Evolutionary conservation across 2,888 invertebrate species (phyloP).

Genomic region (Latrodectus hesperus): DNA sequence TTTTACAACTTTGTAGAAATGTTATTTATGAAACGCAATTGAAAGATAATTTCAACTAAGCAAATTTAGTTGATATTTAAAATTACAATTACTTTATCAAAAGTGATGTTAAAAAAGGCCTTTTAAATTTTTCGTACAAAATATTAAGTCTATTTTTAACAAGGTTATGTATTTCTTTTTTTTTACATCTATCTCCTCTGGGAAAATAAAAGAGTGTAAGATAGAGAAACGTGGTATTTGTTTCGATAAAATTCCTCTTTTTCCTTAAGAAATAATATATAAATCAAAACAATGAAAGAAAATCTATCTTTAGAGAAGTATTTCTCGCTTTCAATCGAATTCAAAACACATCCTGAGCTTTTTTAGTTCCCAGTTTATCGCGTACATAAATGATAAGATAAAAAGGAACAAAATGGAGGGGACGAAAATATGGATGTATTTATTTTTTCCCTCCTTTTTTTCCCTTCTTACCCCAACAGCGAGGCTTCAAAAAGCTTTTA

Average conservation of each 20-base stretch:
- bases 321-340: constrained; percentile 66
- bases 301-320: constrained; percentile 47
- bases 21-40: no score
- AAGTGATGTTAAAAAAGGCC: no score
- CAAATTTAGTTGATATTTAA: no score
- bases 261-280: background rate
- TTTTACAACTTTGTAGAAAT: no score
- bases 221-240: constrained; percentile 30
- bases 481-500: constrained; percentile 61
- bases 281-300: constrained; percentile 30
- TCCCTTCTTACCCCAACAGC: background rate
- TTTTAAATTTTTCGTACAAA: no score
- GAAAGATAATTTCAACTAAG: no score
- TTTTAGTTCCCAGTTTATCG: constrained; percentile 39
- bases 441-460: constrained; percentile 31
- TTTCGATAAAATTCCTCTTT: constrained; percentile 29
- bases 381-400: constrained; percentile 65
- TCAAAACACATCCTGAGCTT: constrained; percentile 46
- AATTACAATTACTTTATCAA: no score
- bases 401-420: constrained; percentile 25
- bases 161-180: no score
- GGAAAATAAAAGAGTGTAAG: constrained; percentile 13
- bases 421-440: constrained; percentile 12
- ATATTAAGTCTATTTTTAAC: no score
- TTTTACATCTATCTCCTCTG: background rate